Base-by-base conservation (phyloP, 2,113 vertebrate genomes). In the Fregetta grallaria region DNA sequence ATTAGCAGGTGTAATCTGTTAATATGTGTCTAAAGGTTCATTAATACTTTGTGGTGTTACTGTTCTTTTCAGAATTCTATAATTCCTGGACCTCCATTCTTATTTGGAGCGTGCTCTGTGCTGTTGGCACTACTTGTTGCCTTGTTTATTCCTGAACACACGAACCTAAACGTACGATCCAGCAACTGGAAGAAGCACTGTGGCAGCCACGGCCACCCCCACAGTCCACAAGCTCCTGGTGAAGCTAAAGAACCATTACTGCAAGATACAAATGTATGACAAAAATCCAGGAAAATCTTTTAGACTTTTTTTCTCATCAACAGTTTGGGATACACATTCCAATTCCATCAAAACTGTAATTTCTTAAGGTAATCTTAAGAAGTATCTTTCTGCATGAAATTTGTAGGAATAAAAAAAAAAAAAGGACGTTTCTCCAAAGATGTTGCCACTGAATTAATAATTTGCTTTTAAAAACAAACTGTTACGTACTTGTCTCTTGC, bases 251-350 rank as follows among this genome's bases (percentile, higher is more conserved):
- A 99, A 95, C 99, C 99, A 10, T 96, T 99, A 63, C 68, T 99
- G 83, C 99, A 99, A 97, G 99, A 99, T 92, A 99, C 98, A 76
- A 99, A 98, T 2, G 99, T 99, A 98, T 99, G 98, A 99, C 68
- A 52, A 13, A 87, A 86, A 75, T 61, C 86, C 63, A 90, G 88
- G 86, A 94, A 81, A 70, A 91, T 34, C 32, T 45, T 85, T 67
- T 36, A 40, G 95, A 94, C 90, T 92, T 47, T 96, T 88, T 94
- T 94, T 86, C 96, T 93, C 92, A 92, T 86, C 95, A 96, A 86
- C 94, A 75, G 97, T 97, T 96, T 97, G 93, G 97, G 97, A 98
- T 92, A 93, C 72, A 96, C 97, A 97, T 98, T 98, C 98, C 98
- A 94, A 40, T 88, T 95, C 86, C 94, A 95, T 96, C 96, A 47